Evolutionary conservation across 2,888 invertebrate species (phyloP).

Genomic region (Parapristionchus giblindavisi): DNA sequence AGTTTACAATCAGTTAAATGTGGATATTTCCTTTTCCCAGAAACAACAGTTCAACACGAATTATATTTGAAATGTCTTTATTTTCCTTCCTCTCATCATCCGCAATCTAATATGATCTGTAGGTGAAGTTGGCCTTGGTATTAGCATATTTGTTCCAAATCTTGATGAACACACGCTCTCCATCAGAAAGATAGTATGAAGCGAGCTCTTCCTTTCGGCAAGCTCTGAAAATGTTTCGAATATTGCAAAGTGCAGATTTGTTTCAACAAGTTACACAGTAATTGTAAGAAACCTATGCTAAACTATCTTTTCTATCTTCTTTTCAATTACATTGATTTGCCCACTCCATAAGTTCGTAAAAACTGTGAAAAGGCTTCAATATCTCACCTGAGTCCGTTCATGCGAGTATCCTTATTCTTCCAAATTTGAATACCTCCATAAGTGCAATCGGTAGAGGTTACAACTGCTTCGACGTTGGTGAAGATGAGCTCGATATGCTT

Average conservation of each 20-base stretch:
- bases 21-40: no score
- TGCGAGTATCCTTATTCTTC: slow-evolving; percentile 27
- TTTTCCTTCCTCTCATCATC: no score
- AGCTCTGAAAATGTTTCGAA: slow-evolving; percentile 1
- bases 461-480: slow-evolving; percentile 2
- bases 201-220: slow-evolving; percentile 25
- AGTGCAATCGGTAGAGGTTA: slow-evolving; percentile 14
- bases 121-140: slow-evolving; percentile 23
- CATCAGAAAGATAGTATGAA: slow-evolving; percentile 19
- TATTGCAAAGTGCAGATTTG: background rate
- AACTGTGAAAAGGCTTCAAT: background rate
- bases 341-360: background rate
- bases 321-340: background rate
- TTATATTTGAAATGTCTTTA: no score
- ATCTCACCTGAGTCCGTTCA: slow-evolving; percentile 21
- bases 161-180: slow-evolving; percentile 6
- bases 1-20: no score
- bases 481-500: slow-evolving; percentile 29
- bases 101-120: slow-evolving; percentile 1
- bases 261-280: background rate
- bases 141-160: slow-evolving; percentile 29
- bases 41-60: no score
- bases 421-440: slow-evolving; percentile 25
- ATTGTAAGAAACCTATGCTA: background rate
- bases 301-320: background rate